Evolutionary conservation across 2,113 vertebrate genomes (phyloP).

Genomic region (Siniperca chuatsi): DNA sequence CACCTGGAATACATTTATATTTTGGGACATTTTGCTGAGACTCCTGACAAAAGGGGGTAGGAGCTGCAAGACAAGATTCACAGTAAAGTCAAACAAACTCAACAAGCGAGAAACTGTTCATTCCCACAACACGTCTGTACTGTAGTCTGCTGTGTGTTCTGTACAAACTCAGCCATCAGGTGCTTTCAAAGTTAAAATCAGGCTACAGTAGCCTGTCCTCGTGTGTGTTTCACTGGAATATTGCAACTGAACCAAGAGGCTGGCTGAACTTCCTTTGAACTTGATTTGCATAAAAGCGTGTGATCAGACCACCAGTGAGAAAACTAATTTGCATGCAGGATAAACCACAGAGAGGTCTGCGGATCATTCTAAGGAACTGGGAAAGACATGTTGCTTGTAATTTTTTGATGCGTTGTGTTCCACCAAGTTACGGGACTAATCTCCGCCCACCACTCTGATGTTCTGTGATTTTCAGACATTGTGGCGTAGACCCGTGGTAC

Average conservation of each 20-base stretch:
- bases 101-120: neutral
- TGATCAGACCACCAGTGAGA: neutral
- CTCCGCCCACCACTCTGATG: neutral
- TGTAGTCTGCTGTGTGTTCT: neutral
- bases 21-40: neutral
- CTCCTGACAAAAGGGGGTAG: neutral
- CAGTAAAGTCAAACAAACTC: neutral
- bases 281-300: constrained; percentile 25
- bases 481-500: neutral
- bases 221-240: neutral
- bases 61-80: neutral
- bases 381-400: neutral
- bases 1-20: neutral
- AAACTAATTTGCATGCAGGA: constrained; percentile 31
- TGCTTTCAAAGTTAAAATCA: neutral
- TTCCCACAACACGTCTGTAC: too few species aligned
- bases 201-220: neutral
- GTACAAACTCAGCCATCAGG: neutral
- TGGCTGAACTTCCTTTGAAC: constrained; percentile 10
- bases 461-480: neutral
- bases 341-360: neutral
- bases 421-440: neutral
- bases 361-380: neutral
- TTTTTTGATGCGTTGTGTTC: neutral
- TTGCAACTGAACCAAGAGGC: neutral